These are phyloP conservation scores for Parazoanthus darwini DNA, from an alignment of 92 coral and sea anemone species.

Conservation along the genomic window DNA sequence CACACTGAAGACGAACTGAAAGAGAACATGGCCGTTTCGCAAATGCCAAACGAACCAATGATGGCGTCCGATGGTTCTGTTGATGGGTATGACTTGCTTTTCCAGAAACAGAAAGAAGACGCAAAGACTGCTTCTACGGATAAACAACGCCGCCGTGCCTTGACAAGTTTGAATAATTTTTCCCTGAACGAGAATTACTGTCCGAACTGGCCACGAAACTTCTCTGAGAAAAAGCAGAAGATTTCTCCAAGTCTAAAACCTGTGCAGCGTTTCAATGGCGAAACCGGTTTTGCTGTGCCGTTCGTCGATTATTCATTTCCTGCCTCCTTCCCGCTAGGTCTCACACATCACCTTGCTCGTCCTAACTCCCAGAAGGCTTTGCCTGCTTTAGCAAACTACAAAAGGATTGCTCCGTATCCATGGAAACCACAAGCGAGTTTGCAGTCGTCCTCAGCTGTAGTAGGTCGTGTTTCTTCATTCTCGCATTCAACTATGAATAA, in stretches of 20 bases:
- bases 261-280: neutral
- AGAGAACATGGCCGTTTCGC: slow-evolving; percentile 2
- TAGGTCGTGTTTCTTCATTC: neutral
- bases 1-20: neutral
- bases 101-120: neutral
- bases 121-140: neutral
- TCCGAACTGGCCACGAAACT: slow-evolving; percentile 11
- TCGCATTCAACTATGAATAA: neutral
- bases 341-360: neutral
- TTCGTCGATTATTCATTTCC: slow-evolving; percentile 7
- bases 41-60: neutral
- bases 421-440: slow-evolving; percentile 5
- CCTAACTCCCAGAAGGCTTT: slow-evolving; percentile 23
- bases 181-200: neutral
- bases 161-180: neutral
- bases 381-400: slow-evolving; percentile 29
- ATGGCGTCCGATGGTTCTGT: neutral
- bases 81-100: slow-evolving; percentile 6
- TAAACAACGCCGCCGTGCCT: neutral
- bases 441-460: neutral
- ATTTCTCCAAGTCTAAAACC: slow-evolving; percentile 9
- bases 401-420: slow-evolving; percentile 33
- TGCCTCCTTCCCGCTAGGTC: neutral
- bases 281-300: neutral
- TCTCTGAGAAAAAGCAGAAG: slow-evolving; percentile 16